Conservation (phyloP, 1,140 invertebrate species). For the Heliconius himera region DNA sequence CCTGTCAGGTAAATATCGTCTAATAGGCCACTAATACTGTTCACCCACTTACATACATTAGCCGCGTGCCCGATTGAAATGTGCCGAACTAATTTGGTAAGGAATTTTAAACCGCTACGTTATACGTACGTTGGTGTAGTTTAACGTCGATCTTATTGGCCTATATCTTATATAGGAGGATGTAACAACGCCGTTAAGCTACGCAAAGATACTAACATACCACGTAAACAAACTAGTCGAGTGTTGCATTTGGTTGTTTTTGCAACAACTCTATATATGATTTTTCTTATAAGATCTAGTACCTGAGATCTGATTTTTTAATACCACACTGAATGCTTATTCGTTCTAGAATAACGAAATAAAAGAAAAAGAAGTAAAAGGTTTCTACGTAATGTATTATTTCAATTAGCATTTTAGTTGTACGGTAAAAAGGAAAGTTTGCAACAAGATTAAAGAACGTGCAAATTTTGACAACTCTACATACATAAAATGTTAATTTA, state of each 20-base stretch:
- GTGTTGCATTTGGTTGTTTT: not conserved
- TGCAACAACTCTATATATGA: not conserved
- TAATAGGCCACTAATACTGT: constrained; percentile 14
- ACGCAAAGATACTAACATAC: not conserved
- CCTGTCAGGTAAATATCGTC: constrained; percentile 84
- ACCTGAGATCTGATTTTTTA: not conserved
- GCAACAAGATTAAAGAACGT: constrained; percentile 6
- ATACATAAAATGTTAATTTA: not conserved
- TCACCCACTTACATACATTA: constrained; percentile 39
- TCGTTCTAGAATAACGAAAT: not conserved
- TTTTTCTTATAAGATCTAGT: not conserved
- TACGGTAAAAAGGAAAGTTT: constrained; percentile 4
- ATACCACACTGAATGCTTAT: too few species aligned
- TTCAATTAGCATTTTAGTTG: constrained; percentile 5
- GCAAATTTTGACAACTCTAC: constrained; percentile 1
- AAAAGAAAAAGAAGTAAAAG: not conserved
- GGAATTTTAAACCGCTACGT: constrained; percentile 39
- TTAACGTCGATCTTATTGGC: constrained; percentile 29
- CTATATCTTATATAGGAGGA: not conserved
- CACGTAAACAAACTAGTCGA: constrained; percentile 30
- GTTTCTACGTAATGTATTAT: not conserved
- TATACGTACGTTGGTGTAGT: constrained; percentile 11
- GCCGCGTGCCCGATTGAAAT: constrained; percentile 38
- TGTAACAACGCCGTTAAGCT: not conserved
- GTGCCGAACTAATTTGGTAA: constrained; percentile 44